phyloP scores from a whole-genome alignment of 2,797 vertebrate genomes.

The Coregonus suidteri region DNA sequence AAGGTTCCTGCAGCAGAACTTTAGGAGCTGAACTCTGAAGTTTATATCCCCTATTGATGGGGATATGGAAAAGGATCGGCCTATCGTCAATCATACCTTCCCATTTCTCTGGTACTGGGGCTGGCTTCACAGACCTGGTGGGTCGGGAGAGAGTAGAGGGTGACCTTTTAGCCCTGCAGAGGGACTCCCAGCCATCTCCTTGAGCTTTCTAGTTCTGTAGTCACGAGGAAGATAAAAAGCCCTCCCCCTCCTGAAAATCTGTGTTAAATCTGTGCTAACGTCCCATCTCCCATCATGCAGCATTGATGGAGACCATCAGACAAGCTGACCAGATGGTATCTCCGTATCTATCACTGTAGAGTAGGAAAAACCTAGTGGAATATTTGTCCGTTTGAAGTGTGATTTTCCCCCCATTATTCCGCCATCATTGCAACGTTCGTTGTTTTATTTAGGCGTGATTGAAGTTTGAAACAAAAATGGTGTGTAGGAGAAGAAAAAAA shows the following conservation, averaged over 20 bases:
- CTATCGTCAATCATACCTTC: background rate
- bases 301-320: background rate
- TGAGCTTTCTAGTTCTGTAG: too few species aligned
- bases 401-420: background rate
- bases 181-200: background rate
- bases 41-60: too few species aligned
- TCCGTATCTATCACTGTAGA: background rate
- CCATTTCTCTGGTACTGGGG: too few species aligned
- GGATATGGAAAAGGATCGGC: background rate
- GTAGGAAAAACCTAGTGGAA: background rate
- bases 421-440: slow-evolving; percentile 34
- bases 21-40: background rate
- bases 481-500: slow-evolving; percentile 8
- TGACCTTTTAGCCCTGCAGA: background rate
- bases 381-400: background rate
- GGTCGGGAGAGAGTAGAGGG: too few species aligned
- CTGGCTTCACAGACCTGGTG: too few species aligned
- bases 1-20: background rate
- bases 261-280: background rate
- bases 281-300: background rate
- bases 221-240: too few species aligned
- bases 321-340: slow-evolving; percentile 2
- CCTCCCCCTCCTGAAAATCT: background rate
- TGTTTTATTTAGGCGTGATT: slow-evolving; percentile 39
- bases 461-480: slow-evolving; percentile 15